Percentiles rank a stretch among this genome's conserved stretches.
Evolutionary conservation across 2,797 vertebrate genomes (phyloP).

Genomic region (Urocyon cinereoargenteus): DNA sequence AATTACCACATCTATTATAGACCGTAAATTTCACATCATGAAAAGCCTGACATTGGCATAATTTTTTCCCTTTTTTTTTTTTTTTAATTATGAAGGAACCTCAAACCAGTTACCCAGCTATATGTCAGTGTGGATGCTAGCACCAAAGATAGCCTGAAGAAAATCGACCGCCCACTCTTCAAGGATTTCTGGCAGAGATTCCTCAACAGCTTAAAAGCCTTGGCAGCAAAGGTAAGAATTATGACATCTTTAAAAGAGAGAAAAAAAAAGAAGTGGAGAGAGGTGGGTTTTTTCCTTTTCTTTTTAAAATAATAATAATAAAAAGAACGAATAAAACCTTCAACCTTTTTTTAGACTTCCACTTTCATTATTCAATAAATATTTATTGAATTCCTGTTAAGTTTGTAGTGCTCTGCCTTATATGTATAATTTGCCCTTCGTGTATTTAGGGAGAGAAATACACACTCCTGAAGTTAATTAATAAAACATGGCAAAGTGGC

Average conservation of each 20-base stretch:
- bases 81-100: constrained; percentile 88
- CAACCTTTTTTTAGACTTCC: background rate
- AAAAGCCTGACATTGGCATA: background rate
- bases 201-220: constrained; percentile 94
- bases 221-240: constrained; percentile 94
- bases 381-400: background rate
- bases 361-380: background rate
- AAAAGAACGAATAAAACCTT: background rate
- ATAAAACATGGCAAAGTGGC: background rate
- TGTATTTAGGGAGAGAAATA: background rate
- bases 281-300: background rate
- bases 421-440: background rate
- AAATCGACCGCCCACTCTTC: constrained; percentile 97
- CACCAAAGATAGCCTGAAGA: constrained; percentile 96
- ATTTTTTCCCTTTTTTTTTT: background rate
- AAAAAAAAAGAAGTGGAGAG: background rate
- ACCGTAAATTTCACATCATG: background rate
- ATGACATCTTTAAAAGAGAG: background rate
- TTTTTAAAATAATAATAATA: background rate
- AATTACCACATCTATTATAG: background rate
- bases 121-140: constrained; percentile 98
- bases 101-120: constrained; percentile 96
- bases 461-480: background rate
- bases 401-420: background rate
- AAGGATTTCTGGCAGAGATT: constrained; percentile 98